phyloP scores from a whole-genome alignment of 2,797 vertebrate genomes.

The Alfaro cultratus region DNA sequence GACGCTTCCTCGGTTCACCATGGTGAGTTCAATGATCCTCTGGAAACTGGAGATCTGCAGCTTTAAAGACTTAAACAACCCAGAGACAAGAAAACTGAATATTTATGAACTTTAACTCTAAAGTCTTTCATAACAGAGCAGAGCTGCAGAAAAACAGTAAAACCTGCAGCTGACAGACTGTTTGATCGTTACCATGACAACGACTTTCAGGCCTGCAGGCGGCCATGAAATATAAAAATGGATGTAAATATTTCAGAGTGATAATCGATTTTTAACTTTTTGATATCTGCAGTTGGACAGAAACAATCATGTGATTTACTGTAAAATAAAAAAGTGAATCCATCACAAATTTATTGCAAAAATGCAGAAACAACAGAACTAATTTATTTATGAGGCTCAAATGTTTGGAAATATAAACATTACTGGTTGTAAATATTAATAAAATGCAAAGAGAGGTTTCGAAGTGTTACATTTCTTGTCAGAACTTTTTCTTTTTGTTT shows the following conservation, averaged over 20 bases:
- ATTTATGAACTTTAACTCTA: neutral
- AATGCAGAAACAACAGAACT: neutral
- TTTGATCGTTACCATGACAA: neutral
- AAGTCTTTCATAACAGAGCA: neutral
- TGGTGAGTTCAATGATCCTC: constrained; percentile 37
- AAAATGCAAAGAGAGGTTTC: neutral
- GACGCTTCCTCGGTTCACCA: constrained; percentile 20
- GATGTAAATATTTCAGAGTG: neutral
- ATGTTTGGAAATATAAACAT: neutral
- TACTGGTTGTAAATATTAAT: neutral
- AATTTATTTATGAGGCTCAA: neutral
- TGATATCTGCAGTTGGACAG: neutral
- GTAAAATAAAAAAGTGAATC: neutral
- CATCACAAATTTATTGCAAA: neutral
- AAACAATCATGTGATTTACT: neutral
- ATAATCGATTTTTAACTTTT: neutral
- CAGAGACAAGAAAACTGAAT: neutral
- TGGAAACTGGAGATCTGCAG: neutral
- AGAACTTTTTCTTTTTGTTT: neutral
- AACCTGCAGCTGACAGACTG: neutral
- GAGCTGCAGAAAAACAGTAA: neutral
- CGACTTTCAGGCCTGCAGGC: neutral
- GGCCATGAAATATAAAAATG: neutral
- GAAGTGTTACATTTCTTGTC: neutral
- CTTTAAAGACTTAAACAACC: neutral